Evolutionary conservation across 2,797 vertebrate species (phyloP).

Genomic region (Lacerta agilis): DNA sequence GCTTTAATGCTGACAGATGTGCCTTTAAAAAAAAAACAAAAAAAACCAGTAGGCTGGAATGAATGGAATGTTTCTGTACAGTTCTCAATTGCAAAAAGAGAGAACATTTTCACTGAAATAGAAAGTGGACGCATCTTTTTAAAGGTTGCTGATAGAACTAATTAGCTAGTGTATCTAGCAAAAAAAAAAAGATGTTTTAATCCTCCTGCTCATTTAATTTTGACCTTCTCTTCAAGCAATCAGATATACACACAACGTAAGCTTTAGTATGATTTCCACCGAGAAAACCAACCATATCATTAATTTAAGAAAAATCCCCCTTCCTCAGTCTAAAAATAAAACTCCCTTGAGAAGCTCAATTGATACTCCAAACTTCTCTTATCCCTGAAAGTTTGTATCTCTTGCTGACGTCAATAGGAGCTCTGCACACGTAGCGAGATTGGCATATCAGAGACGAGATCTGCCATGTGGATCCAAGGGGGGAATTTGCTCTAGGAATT

Average conservation of each 20-base stretch:
- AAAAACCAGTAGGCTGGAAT: slow-evolving; percentile 29
- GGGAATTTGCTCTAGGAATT: slow-evolving; percentile 71
- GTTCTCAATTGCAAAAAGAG: slow-evolving; percentile 30
- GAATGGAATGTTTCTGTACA: slow-evolving; percentile 57
- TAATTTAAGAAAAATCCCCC: slow-evolving; percentile 20
- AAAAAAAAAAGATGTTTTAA: slow-evolving; percentile 26
- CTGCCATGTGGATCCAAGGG: slow-evolving; percentile 60
- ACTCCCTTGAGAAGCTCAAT: slow-evolving; percentile 47
- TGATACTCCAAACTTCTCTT: slow-evolving; percentile 66
- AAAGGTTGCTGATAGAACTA: slow-evolving; percentile 50
- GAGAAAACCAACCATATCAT: background rate
- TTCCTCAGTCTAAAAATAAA: slow-evolving; percentile 40
- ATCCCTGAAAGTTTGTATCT: slow-evolving; percentile 65
- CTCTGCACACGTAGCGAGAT: slow-evolving; percentile 65
- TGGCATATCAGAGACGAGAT: slow-evolving; percentile 66
- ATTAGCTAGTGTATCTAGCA: background rate
- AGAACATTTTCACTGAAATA: slow-evolving; percentile 18
- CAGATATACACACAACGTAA: background rate
- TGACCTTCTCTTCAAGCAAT: background rate
- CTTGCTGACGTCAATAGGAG: slow-evolving; percentile 73
- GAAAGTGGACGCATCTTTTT: slow-evolving; percentile 17
- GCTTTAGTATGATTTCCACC: background rate
- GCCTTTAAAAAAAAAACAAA: slow-evolving; percentile 35
- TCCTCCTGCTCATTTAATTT: slow-evolving; percentile 32
- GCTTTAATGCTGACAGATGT: slow-evolving; percentile 59